A percentile compares a stretch with the other conserved stretches of the same genome.
These are phyloP conservation scores for Schizopygopsis pylzovi DNA, from an alignment of 2,797 vertebrate species.

Conservation along the genomic window DNA sequence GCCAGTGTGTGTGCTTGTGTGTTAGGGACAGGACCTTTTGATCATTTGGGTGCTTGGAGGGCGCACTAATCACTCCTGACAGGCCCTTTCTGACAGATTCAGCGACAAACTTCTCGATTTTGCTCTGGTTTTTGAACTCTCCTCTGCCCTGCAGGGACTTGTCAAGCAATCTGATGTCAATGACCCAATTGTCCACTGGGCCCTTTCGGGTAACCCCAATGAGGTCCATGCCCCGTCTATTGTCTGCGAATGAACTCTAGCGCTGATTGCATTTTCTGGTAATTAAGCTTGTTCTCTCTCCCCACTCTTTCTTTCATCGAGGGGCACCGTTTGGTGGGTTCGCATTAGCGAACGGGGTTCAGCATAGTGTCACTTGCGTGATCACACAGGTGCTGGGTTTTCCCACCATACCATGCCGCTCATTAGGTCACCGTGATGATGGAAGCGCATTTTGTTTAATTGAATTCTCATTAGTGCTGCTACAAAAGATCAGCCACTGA, in stretches of 20 bases:
- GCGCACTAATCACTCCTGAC: constrained; percentile 96
- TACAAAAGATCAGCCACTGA: constrained; percentile 90
- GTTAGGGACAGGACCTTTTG: constrained; percentile 83
- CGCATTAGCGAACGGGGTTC: constrained; percentile 75
- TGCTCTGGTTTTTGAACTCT: constrained; percentile 98
- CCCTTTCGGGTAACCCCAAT: constrained; percentile 95
- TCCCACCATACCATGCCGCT: constrained; percentile 90
- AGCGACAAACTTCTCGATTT: constrained; percentile 99
- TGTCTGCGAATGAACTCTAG: constrained; percentile 72
- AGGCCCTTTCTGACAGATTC: constrained; percentile 97
- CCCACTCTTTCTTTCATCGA: constrained; percentile 24
- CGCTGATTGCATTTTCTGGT: constrained; percentile 75
- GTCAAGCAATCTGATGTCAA: constrained; percentile 99
- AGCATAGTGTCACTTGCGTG: constrained; percentile 33
- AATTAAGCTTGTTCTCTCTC: constrained; percentile 85
- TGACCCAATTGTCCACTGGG: constrained; percentile 99
- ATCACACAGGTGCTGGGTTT: constrained; percentile 41
- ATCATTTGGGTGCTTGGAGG: constrained; percentile 88
- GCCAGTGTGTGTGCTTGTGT: constrained; percentile 56
- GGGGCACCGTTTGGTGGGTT: constrained; percentile 89
- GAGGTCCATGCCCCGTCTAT: constrained; percentile 93
- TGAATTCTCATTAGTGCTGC: constrained; percentile 95
- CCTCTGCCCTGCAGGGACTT: constrained; percentile 86
- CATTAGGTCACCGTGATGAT: constrained; percentile 97
- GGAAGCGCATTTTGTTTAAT: constrained; percentile 92